Evolutionary conservation across 2,113 vertebrate species (phyloP).

Genomic region (Melanostigma gelatinosum): DNA sequence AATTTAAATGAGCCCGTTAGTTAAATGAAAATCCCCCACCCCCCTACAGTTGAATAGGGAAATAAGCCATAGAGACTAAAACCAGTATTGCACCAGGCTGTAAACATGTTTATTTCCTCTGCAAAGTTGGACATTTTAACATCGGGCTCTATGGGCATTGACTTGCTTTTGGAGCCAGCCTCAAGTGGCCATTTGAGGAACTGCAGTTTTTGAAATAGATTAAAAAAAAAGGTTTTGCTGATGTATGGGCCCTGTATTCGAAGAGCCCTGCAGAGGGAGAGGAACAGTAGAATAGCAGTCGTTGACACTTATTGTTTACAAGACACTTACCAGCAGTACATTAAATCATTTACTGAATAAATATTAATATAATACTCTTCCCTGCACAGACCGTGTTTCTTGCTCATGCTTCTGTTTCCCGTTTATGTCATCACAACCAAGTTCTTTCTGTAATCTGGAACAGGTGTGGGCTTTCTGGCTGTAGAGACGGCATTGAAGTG

Average conservation of each 20-base stretch:
- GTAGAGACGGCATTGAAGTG: not conserved
- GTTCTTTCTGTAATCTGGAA: constrained; percentile 1
- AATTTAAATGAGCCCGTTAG: no score
- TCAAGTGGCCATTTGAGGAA: no score
- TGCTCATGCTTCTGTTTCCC: not conserved
- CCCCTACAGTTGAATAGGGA: no score
- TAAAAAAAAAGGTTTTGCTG: not conserved
- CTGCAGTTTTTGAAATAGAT: no score
- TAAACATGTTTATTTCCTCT: no score
- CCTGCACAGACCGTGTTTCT: not conserved
- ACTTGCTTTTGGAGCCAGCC: no score
- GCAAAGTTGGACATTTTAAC: no score
- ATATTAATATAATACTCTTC: not conserved
- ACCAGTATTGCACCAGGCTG: no score
- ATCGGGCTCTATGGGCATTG: no score
- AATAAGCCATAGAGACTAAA: no score
- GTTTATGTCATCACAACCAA: not conserved
- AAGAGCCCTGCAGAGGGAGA: constrained; percentile 23
- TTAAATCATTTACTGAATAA: not conserved
- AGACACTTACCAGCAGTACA: not conserved
- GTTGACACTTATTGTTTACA: not conserved
- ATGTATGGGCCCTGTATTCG: not conserved
- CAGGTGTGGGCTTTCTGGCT: not conserved
- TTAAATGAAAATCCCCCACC: no score
- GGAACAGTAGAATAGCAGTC: constrained; percentile 37